Conservation (phyloP, 2,797 vertebrate species). For the Lithobates pipiens region DNA sequence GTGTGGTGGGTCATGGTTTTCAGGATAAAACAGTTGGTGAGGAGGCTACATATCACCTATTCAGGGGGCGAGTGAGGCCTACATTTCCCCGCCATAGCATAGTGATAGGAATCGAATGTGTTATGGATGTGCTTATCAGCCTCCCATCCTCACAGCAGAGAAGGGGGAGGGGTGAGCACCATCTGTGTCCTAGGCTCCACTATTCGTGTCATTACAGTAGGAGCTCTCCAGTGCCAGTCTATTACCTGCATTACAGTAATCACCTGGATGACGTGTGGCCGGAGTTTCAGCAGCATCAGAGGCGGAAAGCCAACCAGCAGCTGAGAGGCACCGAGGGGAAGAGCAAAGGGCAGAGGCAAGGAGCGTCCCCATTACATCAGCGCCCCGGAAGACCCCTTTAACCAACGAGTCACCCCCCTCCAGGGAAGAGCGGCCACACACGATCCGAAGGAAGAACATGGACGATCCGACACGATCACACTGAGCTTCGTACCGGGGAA, state of each 20-base stretch:
- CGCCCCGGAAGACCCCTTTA: constrained; percentile 24
- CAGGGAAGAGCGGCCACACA: background rate
- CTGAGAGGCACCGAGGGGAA: constrained; percentile 7
- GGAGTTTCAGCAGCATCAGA: constrained; percentile 66
- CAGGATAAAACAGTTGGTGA: too few relatives aligned
- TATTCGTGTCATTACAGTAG: constrained; percentile 58
- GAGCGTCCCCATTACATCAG: constrained; percentile 45
- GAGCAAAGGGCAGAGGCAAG: constrained; percentile 30
- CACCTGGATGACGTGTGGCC: constrained; percentile 76
- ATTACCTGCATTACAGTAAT: constrained; percentile 73
- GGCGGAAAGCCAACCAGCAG: constrained; percentile 58
- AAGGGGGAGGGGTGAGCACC: constrained; percentile 18
- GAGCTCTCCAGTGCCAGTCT: constrained; percentile 63
- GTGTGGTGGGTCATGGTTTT: too few relatives aligned
- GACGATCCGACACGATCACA: background rate
- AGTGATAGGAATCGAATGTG: background rate
- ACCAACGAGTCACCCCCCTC: background rate
- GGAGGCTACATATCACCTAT: too few relatives aligned
- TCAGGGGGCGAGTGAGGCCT: too few relatives aligned
- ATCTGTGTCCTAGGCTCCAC: constrained; percentile 60
- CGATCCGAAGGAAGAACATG: background rate
- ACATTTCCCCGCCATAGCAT: too few relatives aligned
- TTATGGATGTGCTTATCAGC: constrained; percentile 1
- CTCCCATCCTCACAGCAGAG: constrained; percentile 13
- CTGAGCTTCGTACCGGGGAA: background rate